phyloP scores from a whole-genome alignment of 2,888 invertebrate genomes.

The Protodeltote pygarga region DNA sequence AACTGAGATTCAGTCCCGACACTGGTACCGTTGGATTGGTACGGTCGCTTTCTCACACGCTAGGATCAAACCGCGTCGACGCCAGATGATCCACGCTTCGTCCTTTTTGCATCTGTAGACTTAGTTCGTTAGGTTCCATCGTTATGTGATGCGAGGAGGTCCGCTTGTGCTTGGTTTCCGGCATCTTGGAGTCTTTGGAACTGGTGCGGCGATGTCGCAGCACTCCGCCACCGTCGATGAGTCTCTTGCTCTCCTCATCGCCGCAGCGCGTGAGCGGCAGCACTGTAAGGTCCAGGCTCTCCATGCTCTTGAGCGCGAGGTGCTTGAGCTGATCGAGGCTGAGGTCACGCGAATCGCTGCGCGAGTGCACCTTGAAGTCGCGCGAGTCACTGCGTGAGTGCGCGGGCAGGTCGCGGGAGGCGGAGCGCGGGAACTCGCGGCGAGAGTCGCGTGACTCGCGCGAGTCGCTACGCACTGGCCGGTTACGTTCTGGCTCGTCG shows the following conservation, averaged over 20 bases:
- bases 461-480: constrained; percentile 58
- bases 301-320: constrained; percentile 80
- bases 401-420: constrained; percentile 50
- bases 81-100: constrained; percentile 79
- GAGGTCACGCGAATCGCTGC: constrained; percentile 83
- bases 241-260: constrained; percentile 82
- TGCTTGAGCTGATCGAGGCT: constrained; percentile 80
- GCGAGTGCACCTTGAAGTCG: constrained; percentile 79
- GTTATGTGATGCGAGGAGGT: constrained; percentile 83
- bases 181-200: constrained; percentile 83
- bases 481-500: constrained; percentile 66
- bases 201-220: constrained; percentile 88
- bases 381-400: constrained; percentile 65
- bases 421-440: constrained; percentile 61
- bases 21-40: constrained; percentile 2
- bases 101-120: constrained; percentile 74
- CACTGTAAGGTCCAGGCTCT: constrained; percentile 76
- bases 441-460: constrained; percentile 61
- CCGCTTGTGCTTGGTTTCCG: constrained; percentile 74
- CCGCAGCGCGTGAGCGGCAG: constrained; percentile 71
- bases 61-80: constrained; percentile 63
- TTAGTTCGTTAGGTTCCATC: constrained; percentile 74
- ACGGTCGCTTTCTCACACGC: constrained; percentile 52
- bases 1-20: constrained; percentile 49
- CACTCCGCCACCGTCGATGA: constrained; percentile 75